These are phyloP conservation scores for Cephus spinipes DNA, from an alignment of 2,888 invertebrate genomes.

Conservation along the genomic window DNA sequence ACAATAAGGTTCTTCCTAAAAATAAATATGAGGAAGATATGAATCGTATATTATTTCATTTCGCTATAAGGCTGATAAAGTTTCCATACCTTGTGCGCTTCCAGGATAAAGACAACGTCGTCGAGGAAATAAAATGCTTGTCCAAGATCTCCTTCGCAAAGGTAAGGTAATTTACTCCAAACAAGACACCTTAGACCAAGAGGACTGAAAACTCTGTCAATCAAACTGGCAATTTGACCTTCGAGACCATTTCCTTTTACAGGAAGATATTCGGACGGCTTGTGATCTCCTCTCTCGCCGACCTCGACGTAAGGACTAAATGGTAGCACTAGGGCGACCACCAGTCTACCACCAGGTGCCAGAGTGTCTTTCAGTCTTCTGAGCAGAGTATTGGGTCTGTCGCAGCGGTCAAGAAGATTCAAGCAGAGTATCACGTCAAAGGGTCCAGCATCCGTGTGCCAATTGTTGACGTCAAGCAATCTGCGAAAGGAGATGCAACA, in stretches of 20 bases:
- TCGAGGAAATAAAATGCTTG: slow-evolving; percentile 93
- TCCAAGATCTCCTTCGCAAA: slow-evolving; percentile 95
- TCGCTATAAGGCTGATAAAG: background rate
- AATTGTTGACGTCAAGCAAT: slow-evolving; percentile 77
- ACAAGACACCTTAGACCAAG: slow-evolving; percentile 80
- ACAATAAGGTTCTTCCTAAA: slow-evolving; percentile 6
- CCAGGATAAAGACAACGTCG: slow-evolving; percentile 89
- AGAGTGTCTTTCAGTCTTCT: slow-evolving; percentile 79
- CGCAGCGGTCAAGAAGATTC: slow-evolving; percentile 95
- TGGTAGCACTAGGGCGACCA: slow-evolving; percentile 94
- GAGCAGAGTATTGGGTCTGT: slow-evolving; percentile 83
- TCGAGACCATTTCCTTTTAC: slow-evolving; percentile 79
- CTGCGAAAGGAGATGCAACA: slow-evolving; percentile 63
- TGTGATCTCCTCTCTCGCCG: slow-evolving; percentile 79
- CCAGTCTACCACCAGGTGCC: slow-evolving; percentile 78
- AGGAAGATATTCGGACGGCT: slow-evolving; percentile 77
- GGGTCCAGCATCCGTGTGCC: slow-evolving; percentile 69
- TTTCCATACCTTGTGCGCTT: slow-evolving; percentile 58
- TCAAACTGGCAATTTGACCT: slow-evolving; percentile 82
- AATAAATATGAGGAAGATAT: background rate
- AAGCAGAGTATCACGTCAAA: slow-evolving; percentile 89
- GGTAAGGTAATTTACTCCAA: slow-evolving; percentile 93
- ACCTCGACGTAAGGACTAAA: slow-evolving; percentile 95
- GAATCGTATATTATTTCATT: background rate
- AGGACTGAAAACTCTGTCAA: slow-evolving; percentile 73